Conservation (phyloP, 2,888 invertebrate species). For the Phengaris alcon region DNA sequence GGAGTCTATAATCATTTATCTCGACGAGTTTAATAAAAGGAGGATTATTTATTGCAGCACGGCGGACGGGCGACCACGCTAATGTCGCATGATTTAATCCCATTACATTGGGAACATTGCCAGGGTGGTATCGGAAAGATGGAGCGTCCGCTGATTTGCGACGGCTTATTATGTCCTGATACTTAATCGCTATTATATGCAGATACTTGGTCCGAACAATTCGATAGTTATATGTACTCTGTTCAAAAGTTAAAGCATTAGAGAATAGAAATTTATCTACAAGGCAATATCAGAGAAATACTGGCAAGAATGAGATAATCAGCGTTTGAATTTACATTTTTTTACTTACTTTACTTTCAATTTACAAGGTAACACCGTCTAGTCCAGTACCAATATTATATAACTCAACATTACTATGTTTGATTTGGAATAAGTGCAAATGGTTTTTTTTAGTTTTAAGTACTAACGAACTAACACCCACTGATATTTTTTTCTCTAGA, state of each 20-base stretch:
- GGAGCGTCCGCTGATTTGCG: conserved; percentile 29
- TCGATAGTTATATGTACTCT: background rate
- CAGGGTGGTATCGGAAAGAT: conserved; percentile 48
- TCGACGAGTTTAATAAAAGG: conserved; percentile 78
- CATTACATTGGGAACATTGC: conserved; percentile 72
- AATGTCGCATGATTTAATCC: conserved; percentile 78
- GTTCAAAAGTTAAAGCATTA: no score
- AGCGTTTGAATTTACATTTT: no score
- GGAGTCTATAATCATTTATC: conserved; percentile 78
- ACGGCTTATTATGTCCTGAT: conserved; percentile 15
- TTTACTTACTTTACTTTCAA: no score
- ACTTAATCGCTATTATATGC: conserved; percentile 6
- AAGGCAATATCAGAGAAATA: no score
- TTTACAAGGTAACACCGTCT: background rate
- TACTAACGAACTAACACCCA: no score
- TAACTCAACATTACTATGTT: background rate
- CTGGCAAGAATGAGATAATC: no score
- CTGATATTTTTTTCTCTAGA: background rate
- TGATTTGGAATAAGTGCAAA: background rate
- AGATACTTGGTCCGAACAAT: background rate
- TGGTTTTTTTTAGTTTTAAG: background rate
- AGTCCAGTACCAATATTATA: background rate
- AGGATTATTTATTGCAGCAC: conserved; percentile 74
- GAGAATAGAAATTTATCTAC: no score
- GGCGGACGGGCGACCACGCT: conserved; percentile 48